Evolutionary conservation across 92 coral and sea anemone genomes (phyloP).

Genomic region (Desmophyllum pertusum): DNA sequence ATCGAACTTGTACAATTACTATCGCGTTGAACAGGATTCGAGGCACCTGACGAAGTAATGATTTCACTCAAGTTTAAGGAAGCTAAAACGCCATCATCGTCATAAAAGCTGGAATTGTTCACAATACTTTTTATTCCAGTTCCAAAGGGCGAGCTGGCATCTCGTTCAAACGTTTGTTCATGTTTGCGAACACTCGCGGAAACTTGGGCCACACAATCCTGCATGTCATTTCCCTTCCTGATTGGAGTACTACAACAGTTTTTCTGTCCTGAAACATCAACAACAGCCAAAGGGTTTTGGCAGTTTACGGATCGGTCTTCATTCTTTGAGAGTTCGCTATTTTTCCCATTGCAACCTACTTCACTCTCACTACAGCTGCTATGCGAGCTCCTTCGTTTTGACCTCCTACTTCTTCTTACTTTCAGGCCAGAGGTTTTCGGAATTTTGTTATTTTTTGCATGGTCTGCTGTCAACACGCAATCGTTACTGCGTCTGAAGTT

Average conservation of each 20-base stretch:
- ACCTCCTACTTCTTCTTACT: constrained; percentile 27
- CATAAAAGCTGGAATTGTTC: constrained; percentile 48
- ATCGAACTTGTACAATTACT: background rate
- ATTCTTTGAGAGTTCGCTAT: background rate
- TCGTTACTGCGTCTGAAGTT: constrained; percentile 14
- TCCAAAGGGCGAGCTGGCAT: constrained; percentile 1
- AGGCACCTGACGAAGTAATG: constrained; percentile 47
- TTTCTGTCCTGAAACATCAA: background rate
- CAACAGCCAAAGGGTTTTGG: background rate
- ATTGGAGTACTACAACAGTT: constrained; percentile 28
- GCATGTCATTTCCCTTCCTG: background rate
- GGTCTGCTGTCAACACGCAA: background rate
- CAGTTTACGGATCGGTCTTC: background rate
- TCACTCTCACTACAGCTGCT: constrained; percentile 32
- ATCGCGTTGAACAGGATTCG: background rate
- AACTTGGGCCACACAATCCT: background rate
- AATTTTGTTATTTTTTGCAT: background rate
- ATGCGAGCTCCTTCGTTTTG: constrained; percentile 5
- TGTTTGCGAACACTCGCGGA: background rate
- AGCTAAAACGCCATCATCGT: constrained; percentile 79
- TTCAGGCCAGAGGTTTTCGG: background rate
- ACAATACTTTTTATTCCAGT: background rate
- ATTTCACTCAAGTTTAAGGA: constrained; percentile 77
- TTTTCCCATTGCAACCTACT: background rate
- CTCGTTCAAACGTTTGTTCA: background rate